Percentiles rank a stretch among this genome's conserved stretches.
phyloP scores from a whole-genome alignment of 2,888 invertebrate species.

The Clepsis dumicolana region DNA sequence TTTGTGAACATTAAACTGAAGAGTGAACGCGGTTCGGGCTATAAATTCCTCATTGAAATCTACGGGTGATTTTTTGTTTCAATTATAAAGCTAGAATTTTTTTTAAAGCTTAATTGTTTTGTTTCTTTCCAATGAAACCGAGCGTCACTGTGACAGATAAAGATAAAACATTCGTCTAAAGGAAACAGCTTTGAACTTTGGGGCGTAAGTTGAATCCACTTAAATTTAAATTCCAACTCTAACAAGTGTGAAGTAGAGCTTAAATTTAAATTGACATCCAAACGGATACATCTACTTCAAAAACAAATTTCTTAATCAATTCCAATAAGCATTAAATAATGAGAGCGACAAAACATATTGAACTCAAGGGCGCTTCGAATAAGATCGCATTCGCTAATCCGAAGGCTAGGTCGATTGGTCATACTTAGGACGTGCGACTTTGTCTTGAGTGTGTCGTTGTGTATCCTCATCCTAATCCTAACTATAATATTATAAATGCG shows the following conservation, averaged over 20 bases:
- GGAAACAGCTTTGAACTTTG: neutral
- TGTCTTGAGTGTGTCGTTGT: neutral
- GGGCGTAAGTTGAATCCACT: neutral
- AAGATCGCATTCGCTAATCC: neutral
- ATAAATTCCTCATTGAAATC: conserved; percentile 70
- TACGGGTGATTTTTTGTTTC: conserved; percentile 63
- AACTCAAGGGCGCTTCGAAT: neutral
- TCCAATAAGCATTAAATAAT: neutral
- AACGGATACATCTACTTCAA: neutral
- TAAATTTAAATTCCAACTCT: neutral
- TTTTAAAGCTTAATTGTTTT: neutral
- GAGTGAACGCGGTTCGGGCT: conserved; percentile 75
- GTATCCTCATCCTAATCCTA: no score
- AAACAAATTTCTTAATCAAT: neutral
- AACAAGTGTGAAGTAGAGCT: neutral
- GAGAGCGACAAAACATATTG: neutral
- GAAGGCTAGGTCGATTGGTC: neutral
- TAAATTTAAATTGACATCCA: neutral
- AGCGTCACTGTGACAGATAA: neutral
- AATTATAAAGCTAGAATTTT: neutral
- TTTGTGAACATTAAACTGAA: conserved; percentile 76
- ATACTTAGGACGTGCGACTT: neutral
- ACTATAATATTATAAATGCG: no score
- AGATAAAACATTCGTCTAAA: neutral
- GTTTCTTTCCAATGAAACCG: neutral